Evolutionary conservation across 2,888 invertebrate genomes (phyloP).

Genomic region (Pammene aurita): DNA sequence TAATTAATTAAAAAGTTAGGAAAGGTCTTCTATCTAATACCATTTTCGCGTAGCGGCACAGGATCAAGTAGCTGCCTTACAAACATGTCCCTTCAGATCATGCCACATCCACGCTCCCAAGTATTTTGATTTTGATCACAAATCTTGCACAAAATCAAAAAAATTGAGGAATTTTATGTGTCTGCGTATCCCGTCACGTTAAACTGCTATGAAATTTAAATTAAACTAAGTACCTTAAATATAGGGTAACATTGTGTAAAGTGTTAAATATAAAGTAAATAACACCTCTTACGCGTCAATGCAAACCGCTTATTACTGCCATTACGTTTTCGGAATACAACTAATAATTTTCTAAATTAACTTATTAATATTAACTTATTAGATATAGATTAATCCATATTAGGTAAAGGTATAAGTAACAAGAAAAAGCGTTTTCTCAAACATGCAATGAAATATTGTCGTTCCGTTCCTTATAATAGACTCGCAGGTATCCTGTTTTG

Average conservation of each 20-base stretch:
- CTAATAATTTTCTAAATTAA: conserved; percentile 31
- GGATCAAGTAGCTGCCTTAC: no score
- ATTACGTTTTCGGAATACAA: conserved; percentile 29
- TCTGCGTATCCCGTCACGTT: no score
- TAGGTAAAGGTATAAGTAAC: conserved; percentile 4
- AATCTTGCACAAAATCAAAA: no score
- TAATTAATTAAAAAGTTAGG: no score
- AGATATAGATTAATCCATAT: conserved; percentile 15
- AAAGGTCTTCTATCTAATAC: no score
- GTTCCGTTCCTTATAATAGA: not conserved
- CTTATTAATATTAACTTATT: conserved; percentile 34
- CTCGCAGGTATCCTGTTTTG: no score
- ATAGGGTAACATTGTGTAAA: not conserved
- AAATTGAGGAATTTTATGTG: no score
- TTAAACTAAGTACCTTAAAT: not conserved
- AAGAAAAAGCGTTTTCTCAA: conserved; percentile 8
- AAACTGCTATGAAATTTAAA: no score
- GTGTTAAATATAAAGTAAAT: conserved; percentile 17
- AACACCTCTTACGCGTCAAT: conserved; percentile 28
- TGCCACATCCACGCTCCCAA: no score
- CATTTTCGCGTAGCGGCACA: no score
- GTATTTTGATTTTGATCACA: no score
- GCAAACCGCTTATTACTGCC: conserved; percentile 31
- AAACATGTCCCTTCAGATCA: no score
- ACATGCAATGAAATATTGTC: not conserved